Evolutionary conservation across 2,113 vertebrate species (phyloP), one percentile per base, ranked within the genome.

Genomic region (Lutjanus erythropterus): DNA sequence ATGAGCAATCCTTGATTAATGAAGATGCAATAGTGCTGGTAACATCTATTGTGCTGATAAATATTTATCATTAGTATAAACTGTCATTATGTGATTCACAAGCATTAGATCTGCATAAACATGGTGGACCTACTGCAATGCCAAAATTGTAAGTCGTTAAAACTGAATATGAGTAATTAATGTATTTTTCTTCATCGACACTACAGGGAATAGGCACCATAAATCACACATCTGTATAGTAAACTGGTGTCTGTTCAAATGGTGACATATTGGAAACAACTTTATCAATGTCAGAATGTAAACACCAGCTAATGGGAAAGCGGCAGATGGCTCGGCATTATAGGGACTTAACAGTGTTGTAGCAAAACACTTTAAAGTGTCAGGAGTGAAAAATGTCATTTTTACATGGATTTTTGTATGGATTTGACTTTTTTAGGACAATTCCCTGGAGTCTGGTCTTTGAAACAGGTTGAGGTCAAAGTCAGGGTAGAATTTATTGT

Each of bases 201-300:
- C 19, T 11, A 21, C 16, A 37, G 58, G 8, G 44, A 70, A 55
- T 41, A 21, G 31, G 41, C 25, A 56, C 21, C 16, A 75, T 86
- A 69, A 85, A 90, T 87, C 80, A 85, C 37, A 25, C 29, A 21
- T 35, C 42, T 61, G 23, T 49, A 49, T 65, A 50, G 37, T 33
- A 53, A 50, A 39, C 19, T 8, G 25, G 53, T 61, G 39, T 44
- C 66, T 70, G 55, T 56, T 67, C 19, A 49, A 33, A 75, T 49
- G 10, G 15, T 21, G 66, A 50, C 12, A 62, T 58, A 72, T 62
- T 49, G 14, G 39, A 59, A 49, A 60, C 25, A 9, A 33, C 21
- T 55, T 67, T 8, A 72, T 77, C 68, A 31, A 23, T 62, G 69
- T 69, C 47, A 59, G 42, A 59, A 65, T 31, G 37, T 52, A 21